Evolutionary conservation across 2,113 vertebrate species (phyloP), one percentile per base, ranked within the genome.

Genomic region (Bubalus kerabau): DNA sequence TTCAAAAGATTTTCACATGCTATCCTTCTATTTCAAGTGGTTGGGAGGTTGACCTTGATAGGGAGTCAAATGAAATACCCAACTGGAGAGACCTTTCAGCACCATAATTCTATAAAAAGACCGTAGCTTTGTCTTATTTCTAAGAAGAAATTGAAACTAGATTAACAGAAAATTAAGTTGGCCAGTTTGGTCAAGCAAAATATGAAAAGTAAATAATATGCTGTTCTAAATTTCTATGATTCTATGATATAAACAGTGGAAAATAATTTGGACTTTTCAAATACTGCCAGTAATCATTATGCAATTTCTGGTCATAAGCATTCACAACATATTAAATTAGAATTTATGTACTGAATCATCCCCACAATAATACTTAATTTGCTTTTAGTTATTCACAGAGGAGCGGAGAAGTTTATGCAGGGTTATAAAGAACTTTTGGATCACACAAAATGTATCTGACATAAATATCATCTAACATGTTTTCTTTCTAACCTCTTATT

Each of bases 251-350:
- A 36, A 92, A 93, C 17, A 85, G 46, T 92, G 74, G 46, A 59
- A 98, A 98, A 95, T 82, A 92, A 91, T 92, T 85, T 71, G 50
- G n/a, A 95, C 76, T 92, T 97, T 92, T 87, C 60, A 96, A 95
- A 78, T 62, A 74, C 11, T 95, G 90, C 57, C 85, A 92, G 50
- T 60, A 89, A 96, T 50, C 88, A 80, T 78, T 96, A 95, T 96
- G n/a, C 14, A 93, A 87, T 83, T 90, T 97, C 71, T 89, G 85
- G 48, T 95, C 89, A 81, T 23, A 95, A 94, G 52, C 71, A 89
- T 96, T 92, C 87, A n/a, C 46, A 95, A 93, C 26, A 95, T 78
- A 92, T 86, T 74, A 85, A 64, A 64, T 80, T 94, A 93, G 62
- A 84, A 96, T 97, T 86, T 97, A 30, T 40, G 40, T 46, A 74